Conservation (phyloP, 2,888 invertebrate species). For the Drosophila anomalipes region DNA sequence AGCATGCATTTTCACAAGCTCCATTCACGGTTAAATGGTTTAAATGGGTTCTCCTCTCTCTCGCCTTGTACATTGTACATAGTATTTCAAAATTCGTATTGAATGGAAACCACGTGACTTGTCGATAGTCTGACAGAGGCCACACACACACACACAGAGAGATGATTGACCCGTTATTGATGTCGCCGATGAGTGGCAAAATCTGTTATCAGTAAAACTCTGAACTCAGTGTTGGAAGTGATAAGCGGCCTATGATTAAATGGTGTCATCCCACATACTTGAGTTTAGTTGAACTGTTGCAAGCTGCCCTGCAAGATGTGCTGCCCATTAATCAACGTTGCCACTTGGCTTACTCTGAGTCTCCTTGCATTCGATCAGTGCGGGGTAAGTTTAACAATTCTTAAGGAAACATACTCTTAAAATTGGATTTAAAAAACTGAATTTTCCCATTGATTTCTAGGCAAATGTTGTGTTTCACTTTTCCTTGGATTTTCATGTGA, state of each 20-base stretch:
- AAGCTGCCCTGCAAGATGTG: constrained; percentile 54
- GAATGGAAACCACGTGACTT: constrained; percentile 44
- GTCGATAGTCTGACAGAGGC: constrained; percentile 17
- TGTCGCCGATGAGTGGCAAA: constrained; percentile 41
- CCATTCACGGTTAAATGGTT: neutral
- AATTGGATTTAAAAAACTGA: neutral
- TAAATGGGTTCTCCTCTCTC: neutral
- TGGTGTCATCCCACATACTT: constrained; percentile 28
- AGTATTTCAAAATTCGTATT: constrained; percentile 4
- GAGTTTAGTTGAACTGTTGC: constrained; percentile 45
- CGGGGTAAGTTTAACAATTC: constrained; percentile 39
- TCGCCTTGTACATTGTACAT: neutral
- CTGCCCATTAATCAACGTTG: constrained; percentile 2
- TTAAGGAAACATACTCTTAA: neutral
- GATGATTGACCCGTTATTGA: constrained; percentile 19
- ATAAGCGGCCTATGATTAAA: constrained; percentile 31
- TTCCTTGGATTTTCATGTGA: constrained; percentile 64
- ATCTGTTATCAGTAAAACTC: constrained; percentile 35
- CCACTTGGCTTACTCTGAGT: constrained; percentile 44
- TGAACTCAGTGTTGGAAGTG: constrained; percentile 19
- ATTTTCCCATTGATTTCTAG: constrained; percentile 12
- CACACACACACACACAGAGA: neutral
- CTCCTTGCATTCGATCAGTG: constrained; percentile 3
- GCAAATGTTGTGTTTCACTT: constrained; percentile 65
- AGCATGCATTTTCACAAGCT: neutral